A percentile compares a stretch with the other conserved stretches of the same genome.
Conservation (phyloP, 2,113 vertebrate species). For the Motacilla alba region DNA sequence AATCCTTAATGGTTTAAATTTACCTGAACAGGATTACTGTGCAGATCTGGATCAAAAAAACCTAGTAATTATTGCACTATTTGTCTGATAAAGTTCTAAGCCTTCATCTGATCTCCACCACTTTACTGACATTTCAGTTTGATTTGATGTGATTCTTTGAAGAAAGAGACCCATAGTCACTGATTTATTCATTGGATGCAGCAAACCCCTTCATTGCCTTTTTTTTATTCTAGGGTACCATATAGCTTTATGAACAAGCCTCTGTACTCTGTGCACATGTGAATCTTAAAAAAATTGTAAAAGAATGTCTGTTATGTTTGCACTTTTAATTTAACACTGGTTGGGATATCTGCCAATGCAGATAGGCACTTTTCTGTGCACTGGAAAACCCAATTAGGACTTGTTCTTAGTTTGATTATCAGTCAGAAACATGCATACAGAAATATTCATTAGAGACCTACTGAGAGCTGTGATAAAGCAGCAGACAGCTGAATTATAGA, state of each 20-base stretch:
- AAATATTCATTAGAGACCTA: constrained; percentile 77
- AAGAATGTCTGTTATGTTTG: constrained; percentile 50
- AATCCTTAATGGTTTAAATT: neutral
- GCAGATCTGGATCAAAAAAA: neutral
- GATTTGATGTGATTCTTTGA: neutral
- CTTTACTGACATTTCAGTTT: neutral
- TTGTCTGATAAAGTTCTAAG: neutral
- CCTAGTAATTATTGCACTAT: neutral
- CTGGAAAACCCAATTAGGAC: constrained; percentile 78
- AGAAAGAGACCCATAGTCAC: neutral
- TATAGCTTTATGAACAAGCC: neutral
- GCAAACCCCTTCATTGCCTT: neutral
- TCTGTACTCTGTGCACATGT: neutral
- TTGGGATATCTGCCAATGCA: constrained; percentile 68
- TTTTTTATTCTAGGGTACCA: neutral
- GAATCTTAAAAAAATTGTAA: neutral
- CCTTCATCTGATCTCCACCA: neutral
- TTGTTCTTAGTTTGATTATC: constrained; percentile 77
- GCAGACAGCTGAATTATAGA: constrained; percentile 73
- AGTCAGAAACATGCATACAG: constrained; percentile 71
- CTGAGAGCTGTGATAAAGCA: constrained; percentile 77
- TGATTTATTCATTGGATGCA: neutral
- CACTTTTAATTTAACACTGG: constrained; percentile 68
- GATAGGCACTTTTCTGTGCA: constrained; percentile 63
- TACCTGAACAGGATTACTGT: neutral